Evolutionary conservation across 2,113 vertebrate genomes (phyloP).

Genomic region (Lasiurus cinereus): DNA sequence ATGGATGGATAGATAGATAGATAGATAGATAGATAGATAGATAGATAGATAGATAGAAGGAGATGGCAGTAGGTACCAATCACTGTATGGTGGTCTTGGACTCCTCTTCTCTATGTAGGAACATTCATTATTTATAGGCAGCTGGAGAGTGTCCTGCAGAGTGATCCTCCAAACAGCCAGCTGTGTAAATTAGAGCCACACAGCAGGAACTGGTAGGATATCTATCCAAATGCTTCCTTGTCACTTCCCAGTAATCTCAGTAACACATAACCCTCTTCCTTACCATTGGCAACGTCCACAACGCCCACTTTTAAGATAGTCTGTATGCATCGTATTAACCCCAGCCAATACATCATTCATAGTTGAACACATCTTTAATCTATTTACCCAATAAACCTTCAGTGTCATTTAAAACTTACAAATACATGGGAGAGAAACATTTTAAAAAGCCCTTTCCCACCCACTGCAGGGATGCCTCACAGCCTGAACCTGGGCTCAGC

Average conservation of each 20-base stretch:
- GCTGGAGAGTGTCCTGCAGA: neutral
- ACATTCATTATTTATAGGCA: slow-evolving; percentile 47
- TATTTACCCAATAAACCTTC: slow-evolving; percentile 38
- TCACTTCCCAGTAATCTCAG: neutral
- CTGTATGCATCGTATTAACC: neutral
- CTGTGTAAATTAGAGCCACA: slow-evolving; percentile 43
- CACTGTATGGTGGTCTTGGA: neutral
- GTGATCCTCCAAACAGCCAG: neutral
- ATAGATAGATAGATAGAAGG: neutral
- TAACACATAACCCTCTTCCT: neutral
- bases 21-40: neutral
- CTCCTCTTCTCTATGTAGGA: slow-evolving; percentile 11
- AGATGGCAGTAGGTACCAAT: neutral
- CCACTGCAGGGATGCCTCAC: neutral
- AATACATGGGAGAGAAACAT: neutral
- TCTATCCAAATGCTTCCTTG: slow-evolving; percentile 35
- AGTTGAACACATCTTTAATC: slow-evolving; percentile 20
- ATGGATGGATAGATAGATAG: neutral
- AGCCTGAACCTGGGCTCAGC: neutral
- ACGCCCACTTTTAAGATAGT: neutral
- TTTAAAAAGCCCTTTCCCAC: neutral
- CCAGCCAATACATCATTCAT: neutral
- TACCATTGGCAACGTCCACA: neutral
- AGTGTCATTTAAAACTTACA: slow-evolving; percentile 33
- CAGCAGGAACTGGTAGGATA: neutral